These are phyloP conservation scores for Avahi laniger DNA, from an alignment of 2,797 vertebrate species.

Conservation along the genomic window DNA sequence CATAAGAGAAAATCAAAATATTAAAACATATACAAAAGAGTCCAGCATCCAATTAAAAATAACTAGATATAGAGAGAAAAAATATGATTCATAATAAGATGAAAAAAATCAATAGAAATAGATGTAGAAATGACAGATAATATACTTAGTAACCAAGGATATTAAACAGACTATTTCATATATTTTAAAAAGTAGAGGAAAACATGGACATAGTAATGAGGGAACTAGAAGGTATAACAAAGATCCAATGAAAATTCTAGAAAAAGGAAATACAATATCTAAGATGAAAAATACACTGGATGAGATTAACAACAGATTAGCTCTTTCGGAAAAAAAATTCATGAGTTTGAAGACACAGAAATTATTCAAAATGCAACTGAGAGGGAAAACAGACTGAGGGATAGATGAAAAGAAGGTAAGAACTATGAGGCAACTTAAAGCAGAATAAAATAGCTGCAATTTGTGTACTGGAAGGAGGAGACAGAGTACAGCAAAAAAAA, in stretches of 20 bases:
- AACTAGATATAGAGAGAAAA: neutral
- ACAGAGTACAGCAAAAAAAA: neutral
- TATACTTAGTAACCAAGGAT: neutral
- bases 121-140: neutral
- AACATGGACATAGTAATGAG: neutral
- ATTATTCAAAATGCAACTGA: neutral
- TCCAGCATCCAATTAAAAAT: neutral
- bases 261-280: neutral
- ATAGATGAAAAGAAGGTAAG: neutral
- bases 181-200: neutral
- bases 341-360: neutral
- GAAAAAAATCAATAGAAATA: neutral
- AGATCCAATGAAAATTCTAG: neutral
- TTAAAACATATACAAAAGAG: neutral
- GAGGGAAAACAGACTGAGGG: neutral
- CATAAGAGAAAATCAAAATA: neutral
- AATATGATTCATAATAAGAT: neutral
- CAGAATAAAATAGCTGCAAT: too few species aligned
- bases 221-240: neutral
- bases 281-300: neutral
- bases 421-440: neutral
- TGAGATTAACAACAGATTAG: neutral
- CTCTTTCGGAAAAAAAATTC: neutral
- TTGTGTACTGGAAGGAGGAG: neutral
- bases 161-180: neutral